A percentile compares a stretch with the other conserved stretches of the same genome.
These are phyloP conservation scores for Pammene aurita DNA, from an alignment of 2,888 invertebrate genomes.

Conservation along the genomic window DNA sequence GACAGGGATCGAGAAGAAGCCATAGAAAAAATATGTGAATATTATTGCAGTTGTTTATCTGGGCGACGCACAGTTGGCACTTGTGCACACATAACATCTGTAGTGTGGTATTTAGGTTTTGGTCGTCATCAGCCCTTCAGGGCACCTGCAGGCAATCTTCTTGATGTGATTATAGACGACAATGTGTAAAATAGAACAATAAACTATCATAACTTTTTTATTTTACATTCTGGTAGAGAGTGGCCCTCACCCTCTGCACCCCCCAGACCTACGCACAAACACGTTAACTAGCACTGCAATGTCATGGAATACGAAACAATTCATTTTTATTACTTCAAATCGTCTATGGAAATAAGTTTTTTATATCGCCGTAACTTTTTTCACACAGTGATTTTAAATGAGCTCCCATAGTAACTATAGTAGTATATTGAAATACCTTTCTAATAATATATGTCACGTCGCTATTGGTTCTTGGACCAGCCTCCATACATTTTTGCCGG, in stretches of 20 bases:
- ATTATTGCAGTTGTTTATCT: conserved; percentile 1
- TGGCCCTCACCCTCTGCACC: too few relatives aligned
- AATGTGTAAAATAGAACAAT: neutral
- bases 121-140: neutral
- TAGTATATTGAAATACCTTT: conserved; percentile 17
- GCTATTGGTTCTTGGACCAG: conserved; percentile 15
- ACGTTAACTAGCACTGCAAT: conserved; percentile 1
- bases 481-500: conserved; percentile 8
- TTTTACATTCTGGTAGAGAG: too few relatives aligned
- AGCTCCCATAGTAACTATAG: conserved; percentile 18
- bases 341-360: conserved; percentile 7
- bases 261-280: neutral
- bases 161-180: neutral
- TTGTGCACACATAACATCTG: conserved; percentile 1
- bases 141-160: neutral
- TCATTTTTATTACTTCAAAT: conserved; percentile 5
- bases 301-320: conserved; percentile 1
- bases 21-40: neutral
- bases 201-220: too few relatives aligned
- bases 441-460: conserved; percentile 19
- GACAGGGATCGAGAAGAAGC: too few relatives aligned
- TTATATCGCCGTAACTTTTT: conserved; percentile 15
- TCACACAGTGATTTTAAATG: conserved; percentile 20
- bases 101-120: neutral
- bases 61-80: neutral